These are phyloP conservation scores for Coremacera marginata DNA, from an alignment of 2,888 invertebrate genomes.

Conservation along the genomic window DNA sequence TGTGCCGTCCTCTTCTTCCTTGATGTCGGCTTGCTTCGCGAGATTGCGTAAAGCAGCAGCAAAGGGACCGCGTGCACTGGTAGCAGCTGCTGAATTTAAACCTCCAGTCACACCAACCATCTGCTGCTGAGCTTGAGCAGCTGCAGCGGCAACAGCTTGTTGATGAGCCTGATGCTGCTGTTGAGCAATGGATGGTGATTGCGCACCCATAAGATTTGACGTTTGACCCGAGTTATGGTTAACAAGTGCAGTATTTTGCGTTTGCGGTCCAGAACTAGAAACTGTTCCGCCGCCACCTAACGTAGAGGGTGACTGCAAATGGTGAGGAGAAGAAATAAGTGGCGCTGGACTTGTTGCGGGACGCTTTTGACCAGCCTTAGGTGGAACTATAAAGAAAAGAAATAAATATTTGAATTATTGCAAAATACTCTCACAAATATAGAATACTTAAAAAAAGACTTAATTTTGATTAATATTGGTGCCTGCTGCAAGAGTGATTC, in stretches of 20 bases:
- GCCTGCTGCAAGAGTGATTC: too few species aligned
- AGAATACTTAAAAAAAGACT: too few species aligned
- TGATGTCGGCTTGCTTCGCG: conserved; percentile 90
- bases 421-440: too few species aligned
- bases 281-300: conserved; percentile 45
- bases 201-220: conserved; percentile 63
- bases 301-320: conserved; percentile 63
- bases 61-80: conserved; percentile 79
- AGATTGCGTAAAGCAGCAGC: conserved; percentile 91
- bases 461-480: too few species aligned
- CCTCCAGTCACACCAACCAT: conserved; percentile 59
- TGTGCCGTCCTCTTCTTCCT: conserved; percentile 72
- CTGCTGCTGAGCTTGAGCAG: conserved; percentile 59
- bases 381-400: conserved; percentile 62
- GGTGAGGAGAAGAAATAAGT: conserved; percentile 65
- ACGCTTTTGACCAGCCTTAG: conserved; percentile 68
- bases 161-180: conserved; percentile 59
- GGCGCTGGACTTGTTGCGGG: conserved; percentile 69
- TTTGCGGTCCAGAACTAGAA: conserved; percentile 50
- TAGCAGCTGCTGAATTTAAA: conserved; percentile 68
- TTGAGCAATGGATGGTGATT: conserved; percentile 60
- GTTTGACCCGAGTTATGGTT: conserved; percentile 46
- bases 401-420: neutral
- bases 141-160: conserved; percentile 61
- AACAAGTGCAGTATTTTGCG: conserved; percentile 43